Base-by-base conservation (phyloP, 2,888 invertebrate species). In the Drepanosiphum platanoidis region DNA sequence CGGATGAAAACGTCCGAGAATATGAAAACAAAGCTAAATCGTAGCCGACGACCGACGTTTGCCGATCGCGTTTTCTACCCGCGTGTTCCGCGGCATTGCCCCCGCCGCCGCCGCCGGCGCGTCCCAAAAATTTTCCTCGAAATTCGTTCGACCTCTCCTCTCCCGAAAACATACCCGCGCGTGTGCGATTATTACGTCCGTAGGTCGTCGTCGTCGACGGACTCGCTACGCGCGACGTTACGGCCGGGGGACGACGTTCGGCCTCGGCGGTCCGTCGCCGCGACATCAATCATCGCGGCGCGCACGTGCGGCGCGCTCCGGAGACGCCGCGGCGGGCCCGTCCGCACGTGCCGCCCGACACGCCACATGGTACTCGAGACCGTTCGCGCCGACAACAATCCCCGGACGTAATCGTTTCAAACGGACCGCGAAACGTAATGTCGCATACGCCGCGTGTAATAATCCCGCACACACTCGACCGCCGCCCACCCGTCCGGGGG, bases 281-380 rank as follows among this genome's bases (percentile, higher is more conserved):
- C 52, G 58, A 82, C 82, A 82, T 71, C 82, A 79, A 79, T 79
- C 79, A 79, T 68, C 39, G 39, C 61, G 72, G 42, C 46, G 83
- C 74, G 30, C 72, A 39, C 64, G 82, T 5, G 42, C 66, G 27
- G 42, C 66, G 27, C 27, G 39, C 18, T 36, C 70, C 34, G 34
- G 36, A 34, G 39, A 72, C 36, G 52, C 52, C 18, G 7, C 66
- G 30, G 22, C 32, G 42, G 30, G 46, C 15, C 68, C 68, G 34
- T 30, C 68, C 66, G 83, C 83, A 72, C 71, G 72, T 83, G 64
- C 75, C 74, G 22, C 18, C 66, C 30, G n/a, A 27, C 39, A 32
- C 74, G 34, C 70, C 81, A 68, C 81, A 58, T 81, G 52, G 77
- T 64, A 52, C 70, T 46, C 79, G 42, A 34, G 9, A 22, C n/a